These are phyloP conservation scores for Heterohyrax brucei DNA, from an alignment of 2,797 vertebrate genomes.

Conservation along the genomic window DNA sequence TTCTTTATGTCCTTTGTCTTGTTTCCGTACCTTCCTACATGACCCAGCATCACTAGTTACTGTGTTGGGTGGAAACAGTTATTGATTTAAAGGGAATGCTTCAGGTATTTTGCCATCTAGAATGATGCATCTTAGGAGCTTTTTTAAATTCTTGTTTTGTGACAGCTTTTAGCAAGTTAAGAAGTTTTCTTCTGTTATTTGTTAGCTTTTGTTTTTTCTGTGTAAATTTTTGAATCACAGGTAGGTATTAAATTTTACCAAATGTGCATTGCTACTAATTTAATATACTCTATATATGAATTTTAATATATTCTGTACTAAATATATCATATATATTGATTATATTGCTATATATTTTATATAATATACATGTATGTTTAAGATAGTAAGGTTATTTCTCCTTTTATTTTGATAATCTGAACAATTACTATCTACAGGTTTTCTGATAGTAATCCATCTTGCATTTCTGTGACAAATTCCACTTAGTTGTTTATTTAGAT, in stretches of 20 bases:
- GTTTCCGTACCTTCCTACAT: not conserved
- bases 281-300: too few species aligned
- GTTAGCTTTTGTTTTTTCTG: not conserved
- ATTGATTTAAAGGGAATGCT: not conserved
- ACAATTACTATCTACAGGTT: not conserved
- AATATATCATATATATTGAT: too few species aligned
- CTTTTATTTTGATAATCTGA: not conserved
- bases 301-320: too few species aligned
- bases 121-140: not conserved
- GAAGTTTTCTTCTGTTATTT: not conserved
- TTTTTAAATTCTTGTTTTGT: not conserved
- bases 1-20: not conserved
- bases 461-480: not conserved
- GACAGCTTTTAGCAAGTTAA: slow-evolving; percentile 11
- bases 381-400: not conserved
- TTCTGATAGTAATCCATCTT: not conserved
- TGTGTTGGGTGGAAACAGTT: not conserved
- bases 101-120: not conserved
- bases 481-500: not conserved
- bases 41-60: not conserved
- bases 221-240: not conserved
- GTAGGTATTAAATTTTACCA: not conserved
- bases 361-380: not conserved
- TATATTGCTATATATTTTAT: too few species aligned
- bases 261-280: not conserved